Percentiles rank a stretch among this genome's conserved stretches.
phyloP scores from a whole-genome alignment of 2,888 invertebrate genomes.

The Thereva nobilitata region DNA sequence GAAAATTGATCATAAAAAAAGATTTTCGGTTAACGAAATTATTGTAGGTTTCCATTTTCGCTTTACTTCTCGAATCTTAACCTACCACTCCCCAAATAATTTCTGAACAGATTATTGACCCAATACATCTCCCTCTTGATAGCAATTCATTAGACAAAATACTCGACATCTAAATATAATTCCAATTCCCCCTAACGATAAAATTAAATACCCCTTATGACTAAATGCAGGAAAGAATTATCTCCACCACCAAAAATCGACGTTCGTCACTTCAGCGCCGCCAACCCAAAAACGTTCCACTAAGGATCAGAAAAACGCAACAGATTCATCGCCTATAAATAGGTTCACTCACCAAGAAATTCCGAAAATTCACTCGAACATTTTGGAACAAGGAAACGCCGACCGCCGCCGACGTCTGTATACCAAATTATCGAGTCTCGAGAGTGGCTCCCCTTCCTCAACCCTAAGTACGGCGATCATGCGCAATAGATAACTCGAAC shows the following conservation, averaged over 20 bases:
- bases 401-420: not conserved
- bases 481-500: no score
- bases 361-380: slow-evolving; percentile 5
- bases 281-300: no score
- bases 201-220: slow-evolving; percentile 2
- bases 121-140: slow-evolving; percentile 22
- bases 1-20: no score
- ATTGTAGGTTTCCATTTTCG: no score
- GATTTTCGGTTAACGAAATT: no score
- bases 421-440: no score
- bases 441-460: no score
- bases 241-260: no score
- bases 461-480: no score
- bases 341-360: slow-evolving; percentile 7
- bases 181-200: slow-evolving; percentile 33
- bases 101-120: slow-evolving; percentile 17
- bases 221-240: no score
- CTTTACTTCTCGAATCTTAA: no score
- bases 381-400: not conserved
- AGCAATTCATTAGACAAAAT: slow-evolving; percentile 26
- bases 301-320: slow-evolving; percentile 15
- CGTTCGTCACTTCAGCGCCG: no score
- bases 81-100: not conserved
- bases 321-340: slow-evolving; percentile 28
- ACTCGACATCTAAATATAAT: slow-evolving; percentile 34